These are phyloP conservation scores for Rotaria sp. DNA, from an alignment of 2,888 invertebrate genomes.

Conservation along the genomic window DNA sequence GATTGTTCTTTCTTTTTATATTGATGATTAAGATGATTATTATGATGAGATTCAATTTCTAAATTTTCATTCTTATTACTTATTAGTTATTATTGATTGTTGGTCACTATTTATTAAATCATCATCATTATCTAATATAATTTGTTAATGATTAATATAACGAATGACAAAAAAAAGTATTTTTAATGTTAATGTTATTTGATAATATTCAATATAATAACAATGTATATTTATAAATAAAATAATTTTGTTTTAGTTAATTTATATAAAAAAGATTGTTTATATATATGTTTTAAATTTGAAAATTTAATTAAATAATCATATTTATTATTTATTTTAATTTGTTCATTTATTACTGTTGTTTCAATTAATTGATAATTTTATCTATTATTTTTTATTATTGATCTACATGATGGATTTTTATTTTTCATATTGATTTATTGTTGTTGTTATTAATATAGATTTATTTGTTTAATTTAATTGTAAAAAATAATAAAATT, in stretches of 20 bases:
- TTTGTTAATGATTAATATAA: background rate
- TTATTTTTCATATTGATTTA: background rate
- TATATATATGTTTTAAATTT: background rate
- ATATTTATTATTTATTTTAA: background rate
- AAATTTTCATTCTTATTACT: background rate
- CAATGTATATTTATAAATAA: background rate
- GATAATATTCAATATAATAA: background rate
- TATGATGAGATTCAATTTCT: background rate
- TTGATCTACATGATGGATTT: background rate
- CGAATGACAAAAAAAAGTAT: background rate
- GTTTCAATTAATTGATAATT: background rate
- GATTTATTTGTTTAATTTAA: background rate
- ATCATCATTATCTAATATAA: background rate
- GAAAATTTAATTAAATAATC: conserved; percentile 25
- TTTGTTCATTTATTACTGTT: background rate
- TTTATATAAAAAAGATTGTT: background rate
- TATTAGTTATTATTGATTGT: background rate
- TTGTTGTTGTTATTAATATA: background rate
- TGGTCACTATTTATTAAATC: background rate
- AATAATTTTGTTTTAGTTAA: background rate
- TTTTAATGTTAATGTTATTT: background rate
- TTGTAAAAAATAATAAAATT: background rate
- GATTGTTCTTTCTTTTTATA: background rate
- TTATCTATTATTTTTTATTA: background rate
- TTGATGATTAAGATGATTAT: background rate